Evolutionary conservation across 2,888 invertebrate species (phyloP).

Genomic region (Strigamia transsilvanica): DNA sequence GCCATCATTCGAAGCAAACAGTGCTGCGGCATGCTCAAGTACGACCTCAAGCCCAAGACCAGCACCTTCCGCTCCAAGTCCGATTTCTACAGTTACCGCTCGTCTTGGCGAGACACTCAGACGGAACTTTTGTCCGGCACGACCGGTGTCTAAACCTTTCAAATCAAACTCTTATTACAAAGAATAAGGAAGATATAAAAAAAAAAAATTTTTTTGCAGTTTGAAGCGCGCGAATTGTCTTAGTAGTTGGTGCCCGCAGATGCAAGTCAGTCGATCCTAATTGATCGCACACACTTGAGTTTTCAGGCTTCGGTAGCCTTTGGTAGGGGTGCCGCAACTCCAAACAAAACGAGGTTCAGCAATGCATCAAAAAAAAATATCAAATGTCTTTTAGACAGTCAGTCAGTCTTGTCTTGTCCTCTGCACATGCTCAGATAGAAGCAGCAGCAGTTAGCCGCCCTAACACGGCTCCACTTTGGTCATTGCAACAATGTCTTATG

Average conservation of each 20-base stretch:
- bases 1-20: constrained; percentile 85
- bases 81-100: constrained; percentile 55
- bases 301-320: constrained; percentile 54
- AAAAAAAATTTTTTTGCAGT: constrained; percentile 1
- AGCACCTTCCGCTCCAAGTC: constrained; percentile 55
- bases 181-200: background rate
- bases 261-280: background rate
- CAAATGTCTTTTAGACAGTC: background rate
- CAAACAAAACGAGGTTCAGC: background rate
- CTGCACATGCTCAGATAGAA: constrained; percentile 49
- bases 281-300: background rate
- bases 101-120: constrained; percentile 54
- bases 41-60: constrained; percentile 68
- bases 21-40: constrained; percentile 84
- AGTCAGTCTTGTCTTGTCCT: constrained; percentile 41
- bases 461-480: constrained; percentile 6
- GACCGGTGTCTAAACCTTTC: constrained; percentile 28
- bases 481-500: background rate
- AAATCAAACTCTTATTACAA: background rate
- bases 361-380: constrained; percentile 7
- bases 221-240: background rate
- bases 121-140: constrained; percentile 52
- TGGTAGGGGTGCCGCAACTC: constrained; percentile 52
- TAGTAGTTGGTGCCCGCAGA: background rate
- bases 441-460: constrained; percentile 47